phyloP scores from a whole-genome alignment of 1,140 invertebrate species.

The Akabosia matsudoensis region DNA sequence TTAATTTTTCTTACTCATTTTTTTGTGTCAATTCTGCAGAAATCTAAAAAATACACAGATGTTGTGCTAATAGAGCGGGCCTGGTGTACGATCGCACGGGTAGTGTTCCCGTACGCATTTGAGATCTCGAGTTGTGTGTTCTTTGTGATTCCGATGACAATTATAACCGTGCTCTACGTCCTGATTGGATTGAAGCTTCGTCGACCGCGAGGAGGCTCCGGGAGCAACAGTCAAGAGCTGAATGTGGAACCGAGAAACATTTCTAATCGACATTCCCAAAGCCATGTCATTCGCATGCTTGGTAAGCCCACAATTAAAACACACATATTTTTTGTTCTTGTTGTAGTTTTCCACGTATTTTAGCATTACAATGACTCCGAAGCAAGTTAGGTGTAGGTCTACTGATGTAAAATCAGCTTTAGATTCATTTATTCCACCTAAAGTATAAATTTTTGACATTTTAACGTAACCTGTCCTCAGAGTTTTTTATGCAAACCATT shows the following conservation, averaged over 20 bases:
- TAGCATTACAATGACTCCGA: no score
- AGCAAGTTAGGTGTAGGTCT: no score
- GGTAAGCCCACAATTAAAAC: conserved; percentile 56
- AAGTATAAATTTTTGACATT: no score
- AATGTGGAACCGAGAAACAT: conserved; percentile 40
- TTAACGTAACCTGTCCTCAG: no score
- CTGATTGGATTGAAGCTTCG: conserved; percentile 53
- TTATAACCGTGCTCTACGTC: conserved; percentile 51
- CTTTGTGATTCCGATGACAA: conserved; percentile 47
- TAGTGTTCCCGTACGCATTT: conserved; percentile 46
- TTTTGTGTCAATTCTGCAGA: conserved; percentile 26
- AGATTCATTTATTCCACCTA: no score
- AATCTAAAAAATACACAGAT: background rate
- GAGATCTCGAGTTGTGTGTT: conserved; percentile 46
- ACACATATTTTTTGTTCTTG: no score
- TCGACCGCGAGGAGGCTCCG: conserved; percentile 38
- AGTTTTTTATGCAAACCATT: no score
- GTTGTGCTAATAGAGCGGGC: conserved; percentile 42
- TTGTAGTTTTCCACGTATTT: no score
- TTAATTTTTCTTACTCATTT: background rate
- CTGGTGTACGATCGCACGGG: conserved; percentile 41
- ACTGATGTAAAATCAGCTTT: no score
- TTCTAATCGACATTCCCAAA: conserved; percentile 53
- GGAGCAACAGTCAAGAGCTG: conserved; percentile 41
- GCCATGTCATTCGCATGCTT: conserved; percentile 65